These are phyloP conservation scores for Melipona quadrifasciata DNA, from an alignment of 1,140 invertebrate genomes.

Conservation along the genomic window DNA sequence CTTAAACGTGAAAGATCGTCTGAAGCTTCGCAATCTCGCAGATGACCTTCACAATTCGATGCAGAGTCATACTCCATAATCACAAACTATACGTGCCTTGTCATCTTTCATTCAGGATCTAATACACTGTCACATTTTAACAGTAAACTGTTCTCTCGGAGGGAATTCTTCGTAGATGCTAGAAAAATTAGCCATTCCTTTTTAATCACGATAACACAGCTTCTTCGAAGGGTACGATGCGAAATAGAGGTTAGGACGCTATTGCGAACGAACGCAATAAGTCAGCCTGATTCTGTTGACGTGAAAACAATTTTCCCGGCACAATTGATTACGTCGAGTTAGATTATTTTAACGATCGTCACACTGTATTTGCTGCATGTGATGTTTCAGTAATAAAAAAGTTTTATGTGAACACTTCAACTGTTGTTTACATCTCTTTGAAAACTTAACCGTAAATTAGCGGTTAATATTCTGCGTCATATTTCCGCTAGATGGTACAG, in stretches of 20 bases:
- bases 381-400: not conserved
- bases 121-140: conserved; percentile 34
- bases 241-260: conserved; percentile 39
- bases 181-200: not conserved
- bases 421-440: conserved; percentile 63
- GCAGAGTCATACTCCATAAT: conserved; percentile 78
- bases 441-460: conserved; percentile 45
- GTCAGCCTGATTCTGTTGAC: not conserved
- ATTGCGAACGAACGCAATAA: conserved; percentile 6
- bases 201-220: not conserved
- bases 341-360: not conserved
- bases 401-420: conserved; percentile 35
- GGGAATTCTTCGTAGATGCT: not conserved
- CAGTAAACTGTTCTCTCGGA: not conserved
- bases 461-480: conserved; percentile 5
- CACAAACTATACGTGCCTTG: conserved; percentile 25
- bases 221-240: not conserved
- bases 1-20: conserved; percentile 39
- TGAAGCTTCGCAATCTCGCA: conserved; percentile 61
- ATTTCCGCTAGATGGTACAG: not conserved
- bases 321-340: not conserved
- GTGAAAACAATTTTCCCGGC: not conserved
- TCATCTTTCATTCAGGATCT: conserved; percentile 58
- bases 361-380: not conserved
- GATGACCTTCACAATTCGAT: conserved; percentile 71